phyloP scores from a whole-genome alignment of 2,797 vertebrate genomes.

The Podargus strigoides region DNA sequence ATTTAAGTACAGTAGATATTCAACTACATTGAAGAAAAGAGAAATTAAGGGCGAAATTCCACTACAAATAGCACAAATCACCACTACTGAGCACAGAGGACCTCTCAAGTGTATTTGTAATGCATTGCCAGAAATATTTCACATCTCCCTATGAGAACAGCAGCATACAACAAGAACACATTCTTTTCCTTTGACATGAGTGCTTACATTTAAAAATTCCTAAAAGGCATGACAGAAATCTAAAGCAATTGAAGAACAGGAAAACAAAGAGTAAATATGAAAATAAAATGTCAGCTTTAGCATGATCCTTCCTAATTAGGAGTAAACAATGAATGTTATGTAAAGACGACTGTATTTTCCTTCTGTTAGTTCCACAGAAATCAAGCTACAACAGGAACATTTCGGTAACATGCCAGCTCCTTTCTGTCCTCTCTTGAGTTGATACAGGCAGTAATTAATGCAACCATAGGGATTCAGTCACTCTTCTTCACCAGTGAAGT shows the following conservation, averaged over 20 bases:
- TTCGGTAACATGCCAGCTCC: background rate
- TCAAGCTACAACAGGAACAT: background rate
- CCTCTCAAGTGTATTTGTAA: background rate
- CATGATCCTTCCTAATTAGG: background rate
- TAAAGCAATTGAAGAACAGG: background rate
- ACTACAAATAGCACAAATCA: background rate
- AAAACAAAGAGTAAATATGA: background rate
- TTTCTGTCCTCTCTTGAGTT: background rate
- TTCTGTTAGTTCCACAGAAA: background rate
- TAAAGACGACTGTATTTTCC: background rate
- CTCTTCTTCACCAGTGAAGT: background rate
- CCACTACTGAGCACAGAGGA: background rate
- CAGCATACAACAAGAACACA: background rate
- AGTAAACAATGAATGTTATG: background rate
- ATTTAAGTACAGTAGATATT: background rate
- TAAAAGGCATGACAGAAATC: background rate
- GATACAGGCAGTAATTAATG: conserved; percentile 2
- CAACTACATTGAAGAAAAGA: background rate
- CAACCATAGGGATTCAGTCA: background rate
- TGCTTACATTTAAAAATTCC: background rate
- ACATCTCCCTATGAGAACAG: background rate
- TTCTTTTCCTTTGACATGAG: background rate
- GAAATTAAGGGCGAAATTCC: background rate
- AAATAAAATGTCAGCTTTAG: background rate
- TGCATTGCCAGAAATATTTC: background rate